Base-by-base conservation (phyloP, 2,888 invertebrate species). In the Blastobasis adustella region DNA sequence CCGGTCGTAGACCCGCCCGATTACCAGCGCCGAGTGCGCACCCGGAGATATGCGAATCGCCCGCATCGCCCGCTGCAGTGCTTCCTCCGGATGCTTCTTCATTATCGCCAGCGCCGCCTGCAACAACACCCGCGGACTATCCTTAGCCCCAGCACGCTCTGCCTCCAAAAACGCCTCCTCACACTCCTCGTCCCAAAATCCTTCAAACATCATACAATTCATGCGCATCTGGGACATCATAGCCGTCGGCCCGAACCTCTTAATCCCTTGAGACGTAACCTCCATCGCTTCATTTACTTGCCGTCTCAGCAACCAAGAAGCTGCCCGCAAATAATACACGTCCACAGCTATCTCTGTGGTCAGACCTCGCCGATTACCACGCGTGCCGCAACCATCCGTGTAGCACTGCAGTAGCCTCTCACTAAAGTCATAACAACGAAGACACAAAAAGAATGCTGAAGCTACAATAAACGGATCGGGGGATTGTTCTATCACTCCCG, bases 371-470 rank as follows among this genome's bases (percentile, higher is more conserved):
- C 67, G 63, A 42, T 70, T 71, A 1, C 88, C 87, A 23, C 66
- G 69, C 7, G 58, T 67, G 1, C 63, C 66, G 53, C 88, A 87
- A 1, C 73, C 74, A 1, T 61, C 56, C 53, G 82, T 77, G 10
- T 69, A 68, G 58, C 87, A 88, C 39, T 67, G 58, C 43, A 86
- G 58, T 45, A 87, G 59, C 45, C 56, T 65, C 50, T 82, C 82
- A 41, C 71, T 62, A 55, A 88, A 79, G 50, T 67, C 71, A 57
- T 69, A 87, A 55, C 85, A 84, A 46, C 83, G 69, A 41, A 88
- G 69, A 56, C 86, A 86, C 39, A 88, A 69, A 58, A 88, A 87
- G 57, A 88, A 85, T 5, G 87, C 81, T 47, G 87, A 76, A n/a
- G 86, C 72, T 39, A 84, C 69, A 43, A 87, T 51, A 6, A 88